Evolutionary conservation across 2,113 vertebrate species (phyloP), one percentile per base, ranked within the genome.

Genomic region (Pristiophorus japonicus): DNA sequence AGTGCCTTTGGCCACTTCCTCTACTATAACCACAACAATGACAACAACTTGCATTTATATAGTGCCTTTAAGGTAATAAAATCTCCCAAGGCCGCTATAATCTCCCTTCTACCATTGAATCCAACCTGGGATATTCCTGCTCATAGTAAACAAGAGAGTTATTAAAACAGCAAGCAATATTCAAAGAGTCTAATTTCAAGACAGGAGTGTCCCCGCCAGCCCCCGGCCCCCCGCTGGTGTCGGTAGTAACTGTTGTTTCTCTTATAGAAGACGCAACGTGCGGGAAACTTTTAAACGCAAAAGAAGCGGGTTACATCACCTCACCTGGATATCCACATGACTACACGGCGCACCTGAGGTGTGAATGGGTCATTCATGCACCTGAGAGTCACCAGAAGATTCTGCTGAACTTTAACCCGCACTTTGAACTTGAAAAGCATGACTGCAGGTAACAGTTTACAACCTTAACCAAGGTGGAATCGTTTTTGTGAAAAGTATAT

Each of bases 401-500:
- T 81, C 98, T 99, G 96, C 98, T 99, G 96, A 99, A 99, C 98
- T 99, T 99, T 97, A 99, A 99, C 97, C 99, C 99, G 3, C 99
- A 99, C 97, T 99, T 99, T 18, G 99, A 99, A 97, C 98, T 99
- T 0, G 99, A 99, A 97, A 99, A 99, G 88, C 98, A 99, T 0
- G 99, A 99, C 96, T 99, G 99, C 99, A 99, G 99, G 99, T 99
- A 98, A 97, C 97, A 96, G 55, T 7, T 62, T 90, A 14, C 85
- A 55, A 55, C 27, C 45, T 7, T 85, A 27, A 85, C 47, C 85
- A 12, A 34, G 30, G 47, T 55, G 24, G 24, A 30, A 42, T 84
- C 4, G 47, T 16, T 4, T 62, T 51, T 62, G 8, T 30, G 55
- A 3, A 45, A 85, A 51, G 45, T 24, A 51, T 87, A 18, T 87